Percentiles rank a stretch among this genome's conserved stretches.
Conservation (phyloP, 2,113 vertebrate genomes). For the Triplophysa dalaica region DNA sequence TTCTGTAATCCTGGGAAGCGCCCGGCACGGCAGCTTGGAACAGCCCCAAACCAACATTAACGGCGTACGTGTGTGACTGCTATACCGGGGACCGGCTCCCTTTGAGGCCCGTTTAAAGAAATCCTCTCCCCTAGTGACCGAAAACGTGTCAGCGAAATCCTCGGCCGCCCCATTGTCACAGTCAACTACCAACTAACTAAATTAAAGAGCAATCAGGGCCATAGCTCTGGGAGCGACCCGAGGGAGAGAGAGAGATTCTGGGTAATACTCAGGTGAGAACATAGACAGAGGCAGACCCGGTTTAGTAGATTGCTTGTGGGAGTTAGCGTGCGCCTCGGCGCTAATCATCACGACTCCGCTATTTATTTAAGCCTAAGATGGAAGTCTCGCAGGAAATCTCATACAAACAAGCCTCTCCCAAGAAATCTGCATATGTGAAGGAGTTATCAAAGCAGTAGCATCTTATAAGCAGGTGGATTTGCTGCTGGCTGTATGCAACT, state of each 20-base stretch:
- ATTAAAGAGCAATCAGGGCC: conserved; percentile 31
- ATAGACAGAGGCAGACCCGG: conserved; percentile 44
- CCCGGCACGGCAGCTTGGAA: conserved; percentile 50
- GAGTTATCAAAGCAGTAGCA: conserved; percentile 72
- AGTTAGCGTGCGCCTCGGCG: conserved; percentile 59
- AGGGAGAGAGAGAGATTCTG: neutral
- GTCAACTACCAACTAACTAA: conserved; percentile 33
- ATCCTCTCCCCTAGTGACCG: conserved; percentile 48
- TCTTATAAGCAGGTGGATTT: conserved; percentile 64
- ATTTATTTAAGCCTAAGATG: conserved; percentile 74
- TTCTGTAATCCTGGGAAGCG: conserved; percentile 57
- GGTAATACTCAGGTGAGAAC: conserved; percentile 22
- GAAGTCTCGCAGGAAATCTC: conserved; percentile 75
- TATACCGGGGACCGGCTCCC: conserved; percentile 48
- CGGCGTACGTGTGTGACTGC: conserved; percentile 37
- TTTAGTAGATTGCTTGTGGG: conserved; percentile 55
- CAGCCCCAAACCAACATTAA: conserved; percentile 49
- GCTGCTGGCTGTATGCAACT: conserved; percentile 25
- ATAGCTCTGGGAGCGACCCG: conserved; percentile 10
- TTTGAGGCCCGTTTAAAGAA: conserved; percentile 51
- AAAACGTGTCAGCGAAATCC: conserved; percentile 42
- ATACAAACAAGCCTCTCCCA: conserved; percentile 75
- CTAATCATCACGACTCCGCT: conserved; percentile 75
- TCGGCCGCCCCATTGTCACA: conserved; percentile 33
- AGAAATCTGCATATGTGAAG: conserved; percentile 72